Conservation (phyloP, 2,797 vertebrate species). For the Acanthopagrus latus region DNA sequence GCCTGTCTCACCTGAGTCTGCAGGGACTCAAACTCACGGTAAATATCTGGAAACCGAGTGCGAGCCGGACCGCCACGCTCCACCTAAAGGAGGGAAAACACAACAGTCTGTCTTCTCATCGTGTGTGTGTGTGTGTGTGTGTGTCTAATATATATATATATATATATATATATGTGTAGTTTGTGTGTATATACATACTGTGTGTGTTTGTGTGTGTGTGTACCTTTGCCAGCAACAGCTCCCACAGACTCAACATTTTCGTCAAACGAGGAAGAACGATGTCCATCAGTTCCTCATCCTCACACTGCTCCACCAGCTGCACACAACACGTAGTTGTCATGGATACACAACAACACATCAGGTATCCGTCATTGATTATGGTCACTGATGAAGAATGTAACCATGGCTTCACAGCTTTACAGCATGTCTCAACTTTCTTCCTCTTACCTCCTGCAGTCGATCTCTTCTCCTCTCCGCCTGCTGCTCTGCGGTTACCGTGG, state of each 20-base stretch:
- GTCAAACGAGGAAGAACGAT: slow-evolving; percentile 90
- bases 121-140: no score
- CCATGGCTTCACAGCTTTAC: no score
- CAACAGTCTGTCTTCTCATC: no score
- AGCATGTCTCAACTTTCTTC: background rate
- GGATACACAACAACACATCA: background rate
- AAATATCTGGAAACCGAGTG: slow-evolving; percentile 91
- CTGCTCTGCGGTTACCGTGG: slow-evolving; percentile 74
- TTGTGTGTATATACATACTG: no score
- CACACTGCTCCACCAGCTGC: slow-evolving; percentile 90
- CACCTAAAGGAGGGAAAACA: slow-evolving; percentile 81
- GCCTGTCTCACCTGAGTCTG: slow-evolving; percentile 90
- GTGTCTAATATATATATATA: no score
- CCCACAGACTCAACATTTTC: slow-evolving; percentile 91
- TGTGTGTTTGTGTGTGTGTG: background rate
- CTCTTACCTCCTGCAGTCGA: slow-evolving; percentile 88
- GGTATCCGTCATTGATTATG: background rate
- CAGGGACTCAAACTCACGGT: slow-evolving; percentile 93
- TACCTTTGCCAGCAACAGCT: slow-evolving; percentile 95
- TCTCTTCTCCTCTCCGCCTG: slow-evolving; percentile 84
- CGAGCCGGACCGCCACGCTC: slow-evolving; percentile 83
- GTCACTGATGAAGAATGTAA: background rate
- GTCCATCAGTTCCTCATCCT: slow-evolving; percentile 91
- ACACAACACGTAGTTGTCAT: background rate
- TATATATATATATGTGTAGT: no score